Evolutionary conservation across 2,797 vertebrate genomes (phyloP), one percentile per base, ranked within the genome.

Genomic region (Iguana delicatissima): DNA sequence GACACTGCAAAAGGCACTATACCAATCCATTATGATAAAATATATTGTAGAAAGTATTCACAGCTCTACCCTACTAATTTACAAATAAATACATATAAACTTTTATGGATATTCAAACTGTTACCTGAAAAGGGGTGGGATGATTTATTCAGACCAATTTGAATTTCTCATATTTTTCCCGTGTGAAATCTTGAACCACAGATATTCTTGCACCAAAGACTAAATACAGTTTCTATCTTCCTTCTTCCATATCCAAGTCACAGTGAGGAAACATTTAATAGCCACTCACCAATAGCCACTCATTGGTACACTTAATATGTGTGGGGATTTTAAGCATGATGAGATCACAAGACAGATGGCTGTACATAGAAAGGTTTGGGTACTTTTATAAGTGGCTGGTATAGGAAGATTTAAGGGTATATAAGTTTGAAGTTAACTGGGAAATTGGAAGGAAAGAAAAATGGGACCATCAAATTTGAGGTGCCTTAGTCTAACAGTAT

Each of bases 31-130:
- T 76, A 52, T 26, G 29, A 64, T 72, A 46, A 20, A 20, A 80
- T 72, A 16, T n/a, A 35, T 46, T 72, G 32, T 72, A 80, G n/a
- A 74, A 85, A 86, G 42, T n/a, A 81, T 73, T 86, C 29, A 72
- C 13, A 67, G n/a, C 67, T 84, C 24, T 76, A 62, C 29, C 1
- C 7, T n/a, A 84, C 24, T 86, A 90, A 80, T 52, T 29, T 55
- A 84, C 22, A 74, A 89, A 67, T n/a, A 67, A 86, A 64, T 80
- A 80, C 29, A 38, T 13, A 12, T 73, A 90, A 26, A 38, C 26
- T 50, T 46, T 13, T 12, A 1, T 57, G 35, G 46, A 10, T 80
- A 72, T n/a, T 80, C 38, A 59, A 72, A 24, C 2, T 22, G 6
- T 46, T 69, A 80, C 26, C 24, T 55, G 22, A 72, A 85, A 62